phyloP scores from a whole-genome alignment of 1,140 invertebrate species.

The Theocolax elegans region DNA sequence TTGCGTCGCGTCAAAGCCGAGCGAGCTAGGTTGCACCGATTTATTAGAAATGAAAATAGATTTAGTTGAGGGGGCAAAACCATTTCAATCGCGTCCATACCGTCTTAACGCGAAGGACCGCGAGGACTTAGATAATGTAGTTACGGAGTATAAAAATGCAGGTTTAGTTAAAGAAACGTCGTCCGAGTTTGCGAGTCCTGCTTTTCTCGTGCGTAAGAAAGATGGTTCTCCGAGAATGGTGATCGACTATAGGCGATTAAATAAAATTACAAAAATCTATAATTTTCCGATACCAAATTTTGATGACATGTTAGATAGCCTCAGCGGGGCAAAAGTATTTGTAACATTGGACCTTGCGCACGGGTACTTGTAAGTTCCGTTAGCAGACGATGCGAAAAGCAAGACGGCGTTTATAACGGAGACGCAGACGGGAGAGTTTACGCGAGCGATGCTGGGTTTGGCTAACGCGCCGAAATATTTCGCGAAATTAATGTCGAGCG shows the following conservation, averaged over 20 bases:
- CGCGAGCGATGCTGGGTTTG: conserved; percentile 39
- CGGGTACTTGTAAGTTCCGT: conserved; percentile 46
- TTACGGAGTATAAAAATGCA: background rate
- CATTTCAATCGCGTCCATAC: conserved; percentile 42
- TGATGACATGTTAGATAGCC: conserved; percentile 29
- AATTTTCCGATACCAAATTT: conserved; percentile 38
- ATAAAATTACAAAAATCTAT: conserved; percentile 29
- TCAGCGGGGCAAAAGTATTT: conserved; percentile 1
- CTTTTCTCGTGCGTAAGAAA: conserved; percentile 3
- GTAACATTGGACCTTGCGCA: conserved; percentile 1
- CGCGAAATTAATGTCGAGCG: conserved; percentile 19
- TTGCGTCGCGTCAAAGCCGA: no score
- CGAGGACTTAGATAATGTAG: background rate
- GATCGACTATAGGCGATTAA: conserved; percentile 29
- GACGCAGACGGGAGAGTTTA: no score
- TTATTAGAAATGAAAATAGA: no score
- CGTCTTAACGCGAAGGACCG: background rate
- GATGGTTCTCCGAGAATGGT: conserved; percentile 29
- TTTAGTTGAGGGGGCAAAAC: conserved; percentile 60
- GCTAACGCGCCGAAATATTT: conserved; percentile 37
- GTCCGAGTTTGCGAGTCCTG: conserved; percentile 48
- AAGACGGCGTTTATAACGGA: conserved; percentile 33
- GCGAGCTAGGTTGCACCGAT: no score
- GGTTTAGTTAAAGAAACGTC: conserved; percentile 24
- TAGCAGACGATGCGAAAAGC: background rate